Evolutionary conservation across 2,113 vertebrate species (phyloP), one percentile per base, ranked within the genome.

Genomic region (Andinoacara biseriatus): DNA sequence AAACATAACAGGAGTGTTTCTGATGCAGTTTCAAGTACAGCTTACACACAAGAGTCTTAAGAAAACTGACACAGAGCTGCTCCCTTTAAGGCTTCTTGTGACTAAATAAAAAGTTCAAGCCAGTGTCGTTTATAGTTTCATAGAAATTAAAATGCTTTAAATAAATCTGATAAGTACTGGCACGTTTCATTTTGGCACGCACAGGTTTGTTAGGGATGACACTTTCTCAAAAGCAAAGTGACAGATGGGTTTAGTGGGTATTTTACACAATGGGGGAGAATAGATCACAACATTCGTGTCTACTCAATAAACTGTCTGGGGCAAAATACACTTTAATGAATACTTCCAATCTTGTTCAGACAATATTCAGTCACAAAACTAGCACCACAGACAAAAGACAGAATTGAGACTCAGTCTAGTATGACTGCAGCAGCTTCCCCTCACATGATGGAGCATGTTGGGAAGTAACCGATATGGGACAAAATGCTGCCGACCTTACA

Each of bases 281-380:
- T 20, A 80, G 74, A 86, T 80, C 35, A 87, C 82, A 92, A 78
- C 60, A 72, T 77, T 88, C 52, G 60, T 49, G 80, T 81, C 88
- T 74, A 62, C 35, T 74, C 58, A 7, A 54, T 62, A 7, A 57
- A 62, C 83, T 81, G 80, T 88, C 22, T 38, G 62, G 79, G 83
- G 58, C 56, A 74, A 86, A 90, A 80, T 82, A 75, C 76, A 74
- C 90, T 82, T 89, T 80, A 86, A 90, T 61, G 54, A 84, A 83
- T 57, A 78, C 82, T 90, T 92, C 86, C 87, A 82, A 90, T 92
- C 86, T 89, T 90, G 82, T 89, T 87, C 82, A 81, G 90, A 72
- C 80, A 77, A 76, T 52, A 56, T 85, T 86, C 74, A 24, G 35
- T 62, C 78, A 57, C 40, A 20, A 89, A 87, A 87, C 78, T 14